Conservation (phyloP, 2,113 vertebrate genomes). For the Varanus komodoensis region DNA sequence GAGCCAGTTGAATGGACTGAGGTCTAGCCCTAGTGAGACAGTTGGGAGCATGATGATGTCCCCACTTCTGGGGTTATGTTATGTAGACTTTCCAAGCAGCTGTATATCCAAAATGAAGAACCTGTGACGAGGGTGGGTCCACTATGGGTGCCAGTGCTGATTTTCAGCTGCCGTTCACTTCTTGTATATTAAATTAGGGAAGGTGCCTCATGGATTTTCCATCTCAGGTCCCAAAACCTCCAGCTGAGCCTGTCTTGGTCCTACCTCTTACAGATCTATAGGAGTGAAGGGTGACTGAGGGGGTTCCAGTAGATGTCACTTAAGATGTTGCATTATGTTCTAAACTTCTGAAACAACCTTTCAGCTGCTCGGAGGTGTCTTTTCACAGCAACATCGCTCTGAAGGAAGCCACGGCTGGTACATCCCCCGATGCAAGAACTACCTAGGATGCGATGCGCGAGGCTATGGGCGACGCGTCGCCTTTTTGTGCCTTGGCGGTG, state of each 20-base stretch:
- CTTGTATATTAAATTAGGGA: no score
- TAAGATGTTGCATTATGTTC: neutral
- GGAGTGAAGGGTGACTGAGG: neutral
- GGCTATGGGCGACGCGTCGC: neutral
- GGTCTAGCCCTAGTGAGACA: neutral
- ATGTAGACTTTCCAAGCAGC: neutral
- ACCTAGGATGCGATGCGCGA: neutral
- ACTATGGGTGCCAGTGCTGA: neutral
- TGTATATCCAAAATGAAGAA: neutral
- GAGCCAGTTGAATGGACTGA: no score
- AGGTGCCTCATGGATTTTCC: neutral
- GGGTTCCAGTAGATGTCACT: no score
- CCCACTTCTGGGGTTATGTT: neutral
- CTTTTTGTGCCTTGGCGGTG: constrained; percentile 36
- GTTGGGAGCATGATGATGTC: neutral
- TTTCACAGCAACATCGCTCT: neutral
- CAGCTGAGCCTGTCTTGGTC: neutral
- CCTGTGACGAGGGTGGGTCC: neutral
- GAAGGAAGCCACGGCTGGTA: no score
- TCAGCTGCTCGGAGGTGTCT: neutral
- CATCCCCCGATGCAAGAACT: neutral
- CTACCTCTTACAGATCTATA: no score
- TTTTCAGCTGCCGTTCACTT: neutral
- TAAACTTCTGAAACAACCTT: neutral
- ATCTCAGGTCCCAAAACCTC: neutral